A percentile compares a stretch with the other conserved stretches of the same genome.
Conservation (phyloP, 2,888 invertebrate genomes). For the Colostygia pectinataria region DNA sequence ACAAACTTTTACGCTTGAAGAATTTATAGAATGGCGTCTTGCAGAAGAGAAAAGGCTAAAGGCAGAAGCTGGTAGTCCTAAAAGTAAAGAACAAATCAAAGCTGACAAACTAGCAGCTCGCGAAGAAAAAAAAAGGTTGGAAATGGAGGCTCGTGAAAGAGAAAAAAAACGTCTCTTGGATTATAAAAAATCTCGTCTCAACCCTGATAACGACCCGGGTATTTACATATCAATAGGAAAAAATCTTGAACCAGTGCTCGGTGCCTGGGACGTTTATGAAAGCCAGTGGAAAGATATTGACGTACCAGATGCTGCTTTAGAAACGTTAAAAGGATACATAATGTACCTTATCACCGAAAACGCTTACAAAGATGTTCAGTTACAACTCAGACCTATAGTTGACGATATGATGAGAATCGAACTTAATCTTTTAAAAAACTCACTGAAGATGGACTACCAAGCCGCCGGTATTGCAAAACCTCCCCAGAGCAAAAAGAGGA, state of each 20-base stretch:
- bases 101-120: slow-evolving; percentile 64
- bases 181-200: slow-evolving; percentile 72
- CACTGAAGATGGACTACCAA: slow-evolving; percentile 69
- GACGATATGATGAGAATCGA: slow-evolving; percentile 86
- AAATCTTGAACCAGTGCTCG: slow-evolving; percentile 43
- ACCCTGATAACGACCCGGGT: slow-evolving; percentile 73
- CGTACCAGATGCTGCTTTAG: slow-evolving; percentile 70
- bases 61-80: slow-evolving; percentile 56
- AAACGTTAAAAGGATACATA: slow-evolving; percentile 85
- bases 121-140: slow-evolving; percentile 66
- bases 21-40: slow-evolving; percentile 75
- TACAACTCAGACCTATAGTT: slow-evolving; percentile 86
- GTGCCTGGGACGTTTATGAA: slow-evolving; percentile 60
- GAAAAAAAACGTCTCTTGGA: slow-evolving; percentile 69
- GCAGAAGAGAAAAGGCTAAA: slow-evolving; percentile 63
- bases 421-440: slow-evolving; percentile 77
- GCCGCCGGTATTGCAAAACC: slow-evolving; percentile 40
- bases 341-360: slow-evolving; percentile 85
- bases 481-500: slow-evolving; percentile 60
- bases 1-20: slow-evolving; percentile 83
- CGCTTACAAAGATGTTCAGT: slow-evolving; percentile 85
- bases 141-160: slow-evolving; percentile 54
- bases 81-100: slow-evolving; percentile 73
- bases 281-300: slow-evolving; percentile 67
- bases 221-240: slow-evolving; percentile 56